Conservation (phyloP, 2,888 invertebrate genomes). For the Selenia dentaria region DNA sequence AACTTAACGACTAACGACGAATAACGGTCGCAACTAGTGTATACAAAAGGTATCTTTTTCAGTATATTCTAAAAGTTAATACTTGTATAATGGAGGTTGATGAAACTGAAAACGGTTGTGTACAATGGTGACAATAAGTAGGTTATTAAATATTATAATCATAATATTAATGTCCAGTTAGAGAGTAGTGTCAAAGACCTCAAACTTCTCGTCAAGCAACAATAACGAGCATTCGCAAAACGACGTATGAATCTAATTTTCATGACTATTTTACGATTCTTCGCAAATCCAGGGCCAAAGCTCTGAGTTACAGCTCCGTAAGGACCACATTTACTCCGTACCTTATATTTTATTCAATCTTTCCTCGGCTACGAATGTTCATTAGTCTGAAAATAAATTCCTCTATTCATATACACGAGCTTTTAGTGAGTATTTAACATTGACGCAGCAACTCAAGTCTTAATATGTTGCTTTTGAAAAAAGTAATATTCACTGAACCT, state of each 20-base stretch:
- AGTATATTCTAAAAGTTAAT: too few relatives aligned
- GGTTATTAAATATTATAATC: too few relatives aligned
- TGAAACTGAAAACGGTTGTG: too few relatives aligned
- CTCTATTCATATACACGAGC: conserved; percentile 57
- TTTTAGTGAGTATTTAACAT: conserved; percentile 35
- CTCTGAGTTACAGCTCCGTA: conserved; percentile 64
- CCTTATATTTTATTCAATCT: conserved; percentile 75
- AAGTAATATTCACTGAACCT: too few relatives aligned
- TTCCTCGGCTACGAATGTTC: conserved; percentile 77
- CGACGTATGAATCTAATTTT: conserved; percentile 52
- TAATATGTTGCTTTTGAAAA: too few relatives aligned
- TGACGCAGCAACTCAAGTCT: neutral
- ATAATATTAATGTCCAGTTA: neutral
- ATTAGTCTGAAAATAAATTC: conserved; percentile 70
- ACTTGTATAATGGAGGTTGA: too few relatives aligned
- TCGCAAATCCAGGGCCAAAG: conserved; percentile 54
- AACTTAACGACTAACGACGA: too few relatives aligned
- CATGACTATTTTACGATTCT: conserved; percentile 58
- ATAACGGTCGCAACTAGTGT: too few relatives aligned
- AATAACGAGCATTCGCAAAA: conserved; percentile 50
- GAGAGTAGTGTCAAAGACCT: conserved; percentile 7
- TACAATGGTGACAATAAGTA: too few relatives aligned
- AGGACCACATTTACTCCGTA: conserved; percentile 66
- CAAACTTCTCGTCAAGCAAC: conserved; percentile 3
- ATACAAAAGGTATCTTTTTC: too few relatives aligned